phyloP scores from a whole-genome alignment of 2,797 vertebrate genomes.

The Pseudochirops cupreus region DNA sequence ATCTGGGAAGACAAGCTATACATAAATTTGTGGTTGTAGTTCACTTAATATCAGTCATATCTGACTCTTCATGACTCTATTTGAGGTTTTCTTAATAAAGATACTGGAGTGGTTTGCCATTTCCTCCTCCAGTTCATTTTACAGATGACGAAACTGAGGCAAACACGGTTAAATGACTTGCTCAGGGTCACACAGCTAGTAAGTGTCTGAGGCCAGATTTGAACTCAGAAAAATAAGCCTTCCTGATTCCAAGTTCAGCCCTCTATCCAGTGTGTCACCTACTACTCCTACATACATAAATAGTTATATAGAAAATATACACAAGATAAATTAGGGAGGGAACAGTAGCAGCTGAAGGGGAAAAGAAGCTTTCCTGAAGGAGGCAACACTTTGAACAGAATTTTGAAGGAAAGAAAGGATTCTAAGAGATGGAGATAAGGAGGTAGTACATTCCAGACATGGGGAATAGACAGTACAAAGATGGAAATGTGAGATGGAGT shows the following conservation, averaged over 20 bases:
- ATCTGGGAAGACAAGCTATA: neutral
- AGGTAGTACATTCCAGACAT: neutral
- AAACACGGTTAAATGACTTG: neutral
- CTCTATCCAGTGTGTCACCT: neutral
- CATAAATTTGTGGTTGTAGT: neutral
- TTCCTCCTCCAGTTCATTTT: neutral
- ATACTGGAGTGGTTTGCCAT: neutral
- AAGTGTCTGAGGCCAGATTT: neutral
- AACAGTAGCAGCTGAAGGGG: neutral
- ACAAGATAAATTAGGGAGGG: neutral
- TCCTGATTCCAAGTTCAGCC: neutral
- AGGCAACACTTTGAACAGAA: neutral
- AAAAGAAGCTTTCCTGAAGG: neutral
- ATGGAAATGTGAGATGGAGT: neutral
- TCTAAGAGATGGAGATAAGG: neutral
- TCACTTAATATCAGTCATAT: too few relatives aligned
- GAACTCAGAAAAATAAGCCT: neutral
- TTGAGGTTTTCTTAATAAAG: neutral
- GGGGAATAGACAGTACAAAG: neutral
- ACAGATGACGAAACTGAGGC: neutral
- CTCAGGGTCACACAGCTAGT: neutral
- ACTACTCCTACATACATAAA: neutral
- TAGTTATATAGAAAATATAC: neutral
- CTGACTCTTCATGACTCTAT: neutral
- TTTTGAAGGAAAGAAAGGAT: neutral